A percentile compares a stretch with the other conserved stretches of the same genome.
These are phyloP conservation scores for Atrichornis clamosus DNA, from an alignment of 2,113 vertebrate genomes.

Conservation along the genomic window DNA sequence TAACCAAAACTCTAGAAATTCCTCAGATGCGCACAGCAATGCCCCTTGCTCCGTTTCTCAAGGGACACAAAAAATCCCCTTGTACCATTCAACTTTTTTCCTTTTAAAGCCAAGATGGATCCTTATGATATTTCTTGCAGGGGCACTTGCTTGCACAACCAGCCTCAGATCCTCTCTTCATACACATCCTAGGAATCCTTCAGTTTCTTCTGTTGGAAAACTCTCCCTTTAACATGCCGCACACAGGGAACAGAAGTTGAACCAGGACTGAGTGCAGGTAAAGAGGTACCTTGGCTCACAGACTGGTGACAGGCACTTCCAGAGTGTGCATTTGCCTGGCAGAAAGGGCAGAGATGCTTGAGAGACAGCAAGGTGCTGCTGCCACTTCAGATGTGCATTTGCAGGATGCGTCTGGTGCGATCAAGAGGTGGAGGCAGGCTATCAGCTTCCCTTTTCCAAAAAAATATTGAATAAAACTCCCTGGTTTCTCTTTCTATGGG, in stretches of 20 bases:
- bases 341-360: background rate
- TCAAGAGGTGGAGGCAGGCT: background rate
- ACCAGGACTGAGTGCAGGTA: background rate
- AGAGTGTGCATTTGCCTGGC: background rate
- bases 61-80: background rate
- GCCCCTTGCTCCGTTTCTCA: background rate
- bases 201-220: background rate
- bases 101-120: background rate
- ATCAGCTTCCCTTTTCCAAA: background rate
- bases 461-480: background rate
- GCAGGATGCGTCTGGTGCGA: background rate
- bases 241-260: background rate
- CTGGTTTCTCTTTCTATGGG: background rate
- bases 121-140: background rate
- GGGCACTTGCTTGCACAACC: background rate
- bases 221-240: background rate
- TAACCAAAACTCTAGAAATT: background rate
- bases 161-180: background rate
- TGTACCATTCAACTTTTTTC: background rate
- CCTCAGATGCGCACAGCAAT: background rate
- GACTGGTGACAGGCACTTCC: background rate
- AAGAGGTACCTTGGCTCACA: background rate
- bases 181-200: background rate
- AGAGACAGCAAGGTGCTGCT: background rate
- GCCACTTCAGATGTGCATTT: background rate